These are phyloP conservation scores for Actinia equina DNA, from an alignment of 64 coral and sea anemone species.

Conservation along the genomic window DNA sequence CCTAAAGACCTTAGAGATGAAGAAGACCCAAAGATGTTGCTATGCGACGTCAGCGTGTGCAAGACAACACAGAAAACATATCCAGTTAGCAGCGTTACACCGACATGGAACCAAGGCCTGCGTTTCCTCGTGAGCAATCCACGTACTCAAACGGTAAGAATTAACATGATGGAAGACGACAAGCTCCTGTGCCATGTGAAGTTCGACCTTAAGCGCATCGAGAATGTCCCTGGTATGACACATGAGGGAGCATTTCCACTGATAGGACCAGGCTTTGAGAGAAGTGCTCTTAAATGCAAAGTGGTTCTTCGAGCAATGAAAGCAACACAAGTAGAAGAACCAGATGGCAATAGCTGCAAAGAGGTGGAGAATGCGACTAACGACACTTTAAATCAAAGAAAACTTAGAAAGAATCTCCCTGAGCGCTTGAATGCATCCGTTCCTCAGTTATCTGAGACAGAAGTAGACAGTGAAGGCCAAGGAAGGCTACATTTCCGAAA, in stretches of 20 bases:
- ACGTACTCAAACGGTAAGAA: constrained; percentile 43
- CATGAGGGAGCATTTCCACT: constrained; percentile 57
- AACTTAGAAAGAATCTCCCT: background rate
- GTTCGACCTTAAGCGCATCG: constrained; percentile 58
- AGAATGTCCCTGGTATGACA: constrained; percentile 61
- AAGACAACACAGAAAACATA: constrained; percentile 56
- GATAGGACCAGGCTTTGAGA: constrained; percentile 43
- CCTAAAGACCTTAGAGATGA: constrained; percentile 41
- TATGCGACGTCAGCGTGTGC: constrained; percentile 72
- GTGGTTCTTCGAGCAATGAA: constrained; percentile 62
- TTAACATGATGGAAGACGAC: constrained; percentile 81
- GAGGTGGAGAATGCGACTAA: background rate
- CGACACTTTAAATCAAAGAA: background rate
- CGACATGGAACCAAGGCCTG: constrained; percentile 72
- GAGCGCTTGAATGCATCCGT: background rate
- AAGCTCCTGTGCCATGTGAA: constrained; percentile 53
- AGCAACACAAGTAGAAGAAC: background rate
- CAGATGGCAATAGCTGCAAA: background rate
- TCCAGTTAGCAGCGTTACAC: constrained; percentile 41
- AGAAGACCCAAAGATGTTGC: constrained; percentile 42
- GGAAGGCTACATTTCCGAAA: background rate
- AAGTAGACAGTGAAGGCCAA: background rate
- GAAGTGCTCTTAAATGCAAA: constrained; percentile 36
- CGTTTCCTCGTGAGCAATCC: constrained; percentile 85
- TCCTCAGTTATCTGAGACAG: background rate